phyloP scores from a whole-genome alignment of 2,888 invertebrate genomes.

The Hydropsyche betteni region DNA sequence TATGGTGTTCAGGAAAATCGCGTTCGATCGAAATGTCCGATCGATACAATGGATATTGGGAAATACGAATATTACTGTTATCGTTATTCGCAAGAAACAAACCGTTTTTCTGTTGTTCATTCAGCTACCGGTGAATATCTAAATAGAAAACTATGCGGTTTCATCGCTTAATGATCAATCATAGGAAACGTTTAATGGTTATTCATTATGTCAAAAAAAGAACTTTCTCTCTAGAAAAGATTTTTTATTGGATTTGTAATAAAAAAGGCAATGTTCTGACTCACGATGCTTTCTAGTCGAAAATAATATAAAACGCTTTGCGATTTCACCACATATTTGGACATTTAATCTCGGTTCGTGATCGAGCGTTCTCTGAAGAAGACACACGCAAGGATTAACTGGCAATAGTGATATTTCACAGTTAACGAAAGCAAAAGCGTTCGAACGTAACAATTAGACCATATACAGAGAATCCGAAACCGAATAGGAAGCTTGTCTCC shows the following conservation, averaged over 20 bases:
- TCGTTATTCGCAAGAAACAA: constrained; percentile 14
- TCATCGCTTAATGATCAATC: too few relatives aligned
- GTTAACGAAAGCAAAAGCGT: constrained; percentile 7
- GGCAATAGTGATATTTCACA: neutral
- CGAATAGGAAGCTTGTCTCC: neutral
- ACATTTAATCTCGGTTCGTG: constrained; percentile 8
- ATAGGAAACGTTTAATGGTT: neutral
- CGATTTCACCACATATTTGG: constrained; percentile 12
- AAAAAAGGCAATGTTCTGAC: constrained; percentile 15
- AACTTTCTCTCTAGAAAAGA: constrained; percentile 15
- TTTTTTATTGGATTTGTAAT: neutral
- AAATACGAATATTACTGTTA: constrained; percentile 3
- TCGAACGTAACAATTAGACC: constrained; percentile 18
- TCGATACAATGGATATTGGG: constrained; percentile 9
- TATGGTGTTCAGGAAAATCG: constrained; percentile 9
- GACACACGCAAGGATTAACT: neutral
- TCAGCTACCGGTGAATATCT: too few relatives aligned
- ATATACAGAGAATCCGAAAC: neutral
- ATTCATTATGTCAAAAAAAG: constrained; percentile 15
- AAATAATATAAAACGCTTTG: neutral
- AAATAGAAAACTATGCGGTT: too few relatives aligned
- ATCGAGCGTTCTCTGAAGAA: neutral
- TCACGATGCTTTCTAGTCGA: constrained; percentile 21
- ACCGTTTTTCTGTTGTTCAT: constrained; percentile 9
- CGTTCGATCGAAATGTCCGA: constrained; percentile 18